Percentiles rank a stretch among this genome's conserved stretches.
Conservation (phyloP, 2,113 vertebrate genomes). For the Syngnathoides biaculeatus region DNA sequence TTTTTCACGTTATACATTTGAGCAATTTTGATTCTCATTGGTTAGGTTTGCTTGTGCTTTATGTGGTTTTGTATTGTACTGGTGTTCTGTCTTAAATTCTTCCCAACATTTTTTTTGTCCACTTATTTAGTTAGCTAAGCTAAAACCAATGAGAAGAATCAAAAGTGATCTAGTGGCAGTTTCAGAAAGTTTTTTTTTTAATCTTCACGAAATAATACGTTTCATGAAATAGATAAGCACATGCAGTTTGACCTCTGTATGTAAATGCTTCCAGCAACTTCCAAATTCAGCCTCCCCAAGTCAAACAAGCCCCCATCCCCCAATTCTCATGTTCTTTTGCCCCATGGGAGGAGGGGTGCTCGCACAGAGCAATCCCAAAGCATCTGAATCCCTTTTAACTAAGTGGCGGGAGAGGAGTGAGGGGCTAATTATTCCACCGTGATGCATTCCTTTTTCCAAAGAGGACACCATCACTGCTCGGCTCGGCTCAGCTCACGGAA, state of each 20-base stretch:
- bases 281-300: slow-evolving; percentile 59
- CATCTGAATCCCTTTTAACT: slow-evolving; percentile 76
- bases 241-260: slow-evolving; percentile 48
- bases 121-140: background rate
- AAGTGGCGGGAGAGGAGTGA: slow-evolving; percentile 65
- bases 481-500: slow-evolving; percentile 53
- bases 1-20: background rate
- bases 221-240: background rate
- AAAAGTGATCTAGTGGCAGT: background rate
- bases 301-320: slow-evolving; percentile 69
- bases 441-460: slow-evolving; percentile 70
- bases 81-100: background rate
- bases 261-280: slow-evolving; percentile 57
- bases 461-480: slow-evolving; percentile 51
- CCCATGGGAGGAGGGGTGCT: slow-evolving; percentile 66
- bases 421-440: slow-evolving; percentile 70
- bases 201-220: background rate
- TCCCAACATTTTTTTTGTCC: no score
- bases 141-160: background rate
- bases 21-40: background rate
- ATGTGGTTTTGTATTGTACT: background rate
- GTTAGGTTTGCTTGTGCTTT: background rate
- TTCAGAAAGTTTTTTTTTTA: background rate
- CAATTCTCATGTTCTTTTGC: slow-evolving; percentile 32
- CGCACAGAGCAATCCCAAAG: slow-evolving; percentile 62